Evolutionary conservation across 2,113 vertebrate species (phyloP), one percentile per base, ranked within the genome.

Genomic region (Triplophysa tibetana): DNA sequence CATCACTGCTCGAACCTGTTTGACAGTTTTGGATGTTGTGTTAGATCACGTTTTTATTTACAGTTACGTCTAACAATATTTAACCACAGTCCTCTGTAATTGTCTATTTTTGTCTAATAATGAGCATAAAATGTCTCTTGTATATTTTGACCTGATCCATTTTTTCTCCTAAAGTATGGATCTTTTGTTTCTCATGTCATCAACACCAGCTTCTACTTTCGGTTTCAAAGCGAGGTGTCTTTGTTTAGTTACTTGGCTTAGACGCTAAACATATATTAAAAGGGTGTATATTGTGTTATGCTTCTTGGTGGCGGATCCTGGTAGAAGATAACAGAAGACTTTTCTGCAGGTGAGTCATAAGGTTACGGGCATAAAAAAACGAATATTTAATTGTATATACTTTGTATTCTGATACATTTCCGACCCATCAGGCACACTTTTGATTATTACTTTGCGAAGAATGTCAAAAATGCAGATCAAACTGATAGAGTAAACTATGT

Each of bases 221-320:
- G 66, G 70, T 85, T 81, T 85, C 61, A 48, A 45, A 24, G 62
- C 74, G n/a, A 79, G 78, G 76, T 70, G 81, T 70, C 68, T 81
- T 7, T 17, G 19, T 69, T 72, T 26, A 33, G 60, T 63, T 43
- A 52, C 58, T 83, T 81, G 70, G 69, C 48, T 62, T 13, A 19
- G 26, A 70, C 26, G 26, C 41, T 78, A 13, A 29, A 72, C 38
- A 81, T 48, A 73, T 33, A 69, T 41, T 52, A 45, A 33, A 21
- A 12, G 67, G 19, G 33, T 38, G 33, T 38, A 62, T 72, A 76
- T 38, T 67, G 23, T 70, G 38, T 19, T 45, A 12, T 60, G 33
- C 75, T 84, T 78, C 79, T 79, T 84, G 79, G 52, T 50, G 6
- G 26, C 23, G 63, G 41, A 43, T 45, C 38, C 23, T 13, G 23